These are phyloP conservation scores for Antechinus flavipes DNA, from an alignment of 2,113 vertebrate genomes.

Conservation along the genomic window DNA sequence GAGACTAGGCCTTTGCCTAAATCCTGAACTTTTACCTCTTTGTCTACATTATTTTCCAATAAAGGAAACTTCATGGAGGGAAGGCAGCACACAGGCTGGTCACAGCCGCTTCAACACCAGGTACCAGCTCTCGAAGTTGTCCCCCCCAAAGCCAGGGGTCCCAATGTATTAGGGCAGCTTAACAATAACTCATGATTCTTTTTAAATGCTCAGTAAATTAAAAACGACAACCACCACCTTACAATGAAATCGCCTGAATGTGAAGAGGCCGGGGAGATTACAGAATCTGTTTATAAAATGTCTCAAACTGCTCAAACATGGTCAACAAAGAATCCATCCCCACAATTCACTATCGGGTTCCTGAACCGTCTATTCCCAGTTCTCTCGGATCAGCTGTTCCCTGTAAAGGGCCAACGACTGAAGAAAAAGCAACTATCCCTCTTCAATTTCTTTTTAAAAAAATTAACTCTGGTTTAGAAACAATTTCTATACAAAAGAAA, in stretches of 20 bases:
- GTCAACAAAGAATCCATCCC: not conserved
- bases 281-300: not conserved
- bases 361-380: not conserved
- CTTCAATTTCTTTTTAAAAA: not conserved
- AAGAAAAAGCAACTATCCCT: not conserved
- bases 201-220: not conserved
- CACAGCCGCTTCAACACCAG: not conserved
- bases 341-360: not conserved
- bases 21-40: not conserved
- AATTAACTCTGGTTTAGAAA: not conserved
- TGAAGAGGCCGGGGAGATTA: not conserved
- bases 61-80: not conserved
- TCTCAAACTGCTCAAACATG: not conserved
- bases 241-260: not conserved
- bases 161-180: not conserved
- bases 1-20: not conserved
- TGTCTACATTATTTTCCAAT: not conserved
- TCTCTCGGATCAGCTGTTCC: not conserved
- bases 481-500: not conserved
- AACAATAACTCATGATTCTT: not conserved
- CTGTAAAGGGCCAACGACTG: not conserved
- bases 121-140: not conserved
- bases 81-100: not conserved
- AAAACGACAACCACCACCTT: not conserved
- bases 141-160: not conserved